phyloP scores from a whole-genome alignment of 2,113 vertebrate genomes.

The Atrichornis clamosus region DNA sequence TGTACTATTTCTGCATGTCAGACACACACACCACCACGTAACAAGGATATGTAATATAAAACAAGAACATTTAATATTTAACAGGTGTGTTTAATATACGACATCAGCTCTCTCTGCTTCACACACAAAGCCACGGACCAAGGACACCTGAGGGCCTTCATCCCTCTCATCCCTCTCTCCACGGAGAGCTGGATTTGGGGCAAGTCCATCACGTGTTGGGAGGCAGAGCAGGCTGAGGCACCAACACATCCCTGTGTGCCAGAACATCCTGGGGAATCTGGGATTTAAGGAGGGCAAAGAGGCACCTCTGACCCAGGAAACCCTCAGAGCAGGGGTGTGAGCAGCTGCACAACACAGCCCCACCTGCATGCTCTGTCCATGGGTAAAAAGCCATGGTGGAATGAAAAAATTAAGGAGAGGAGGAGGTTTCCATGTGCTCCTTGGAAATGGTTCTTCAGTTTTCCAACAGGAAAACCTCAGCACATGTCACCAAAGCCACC shows the following conservation, averaged over 20 bases:
- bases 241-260: too few relatives aligned
- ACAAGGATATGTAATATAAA: neutral
- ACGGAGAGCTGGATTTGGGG: accelerated
- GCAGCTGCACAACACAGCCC: neutral
- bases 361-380: neutral
- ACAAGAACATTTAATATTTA: too few relatives aligned
- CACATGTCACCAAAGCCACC: neutral
- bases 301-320: neutral
- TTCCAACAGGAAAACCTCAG: neutral
- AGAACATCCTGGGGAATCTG: accelerated
- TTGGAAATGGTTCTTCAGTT: neutral
- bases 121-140: neutral
- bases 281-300: neutral
- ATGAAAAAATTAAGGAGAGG: neutral
- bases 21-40: accelerated
- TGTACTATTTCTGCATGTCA: neutral
- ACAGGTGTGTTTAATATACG: neutral
- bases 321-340: neutral
- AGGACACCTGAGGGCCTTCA: neutral
- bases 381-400: accelerated
- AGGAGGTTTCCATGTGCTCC: neutral
- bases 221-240: neutral
- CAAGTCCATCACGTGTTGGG: accelerated
- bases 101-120: neutral
- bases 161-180: neutral